Evolutionary conservation across 2,888 invertebrate genomes (phyloP), one percentile per base, ranked within the genome.

Genomic region (Philonicus albiceps): DNA sequence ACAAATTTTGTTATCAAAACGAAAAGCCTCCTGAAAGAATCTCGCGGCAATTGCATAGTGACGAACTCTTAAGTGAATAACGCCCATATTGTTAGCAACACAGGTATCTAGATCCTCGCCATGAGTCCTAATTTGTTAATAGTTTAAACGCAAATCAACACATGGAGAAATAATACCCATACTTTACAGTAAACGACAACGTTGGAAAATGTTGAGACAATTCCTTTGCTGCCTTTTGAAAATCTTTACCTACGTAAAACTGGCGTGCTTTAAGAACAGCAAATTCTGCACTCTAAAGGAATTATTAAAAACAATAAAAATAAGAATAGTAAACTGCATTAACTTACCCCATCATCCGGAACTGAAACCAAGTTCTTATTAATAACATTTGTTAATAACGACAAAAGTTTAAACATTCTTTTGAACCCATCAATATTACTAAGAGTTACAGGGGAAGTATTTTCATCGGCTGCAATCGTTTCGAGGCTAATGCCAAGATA

Each of bases 161-260:
- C n/a, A 64, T 2, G 87, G 6, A n/a, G n/a, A 31, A 19, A 86
- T 72, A 11, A 80, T 8, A 6, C 30, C 55, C 90, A 89, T 89
- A 92, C 92, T 89, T 89, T 34, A 90, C 89, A 37, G 89, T 53
- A 84, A 89, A 88, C 3, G 88, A 76, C 53, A 88, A 88, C 74
- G 86, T 83, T n/a, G 89, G 73, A 75, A 89, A 89, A 31, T 89
- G 88, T 84, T 91, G 92, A 83, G 91, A 90, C 19, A 92, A 86
- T 87, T 92, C 92, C 87, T 92, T 92, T 22, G 93, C 91, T 3
- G 92, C 92, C 92, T 92, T 92, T 89, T 92, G 92, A 87, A 92
- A 92, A 88, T 92, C 92, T 88, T 92, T 92, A 90, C 92, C 91
- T 11, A 92, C 90, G 88, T 92, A 93, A 89, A 91, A 92, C 88